Base-by-base conservation (phyloP, 1,140 invertebrate species). In the Pseudoatta argentina region DNA sequence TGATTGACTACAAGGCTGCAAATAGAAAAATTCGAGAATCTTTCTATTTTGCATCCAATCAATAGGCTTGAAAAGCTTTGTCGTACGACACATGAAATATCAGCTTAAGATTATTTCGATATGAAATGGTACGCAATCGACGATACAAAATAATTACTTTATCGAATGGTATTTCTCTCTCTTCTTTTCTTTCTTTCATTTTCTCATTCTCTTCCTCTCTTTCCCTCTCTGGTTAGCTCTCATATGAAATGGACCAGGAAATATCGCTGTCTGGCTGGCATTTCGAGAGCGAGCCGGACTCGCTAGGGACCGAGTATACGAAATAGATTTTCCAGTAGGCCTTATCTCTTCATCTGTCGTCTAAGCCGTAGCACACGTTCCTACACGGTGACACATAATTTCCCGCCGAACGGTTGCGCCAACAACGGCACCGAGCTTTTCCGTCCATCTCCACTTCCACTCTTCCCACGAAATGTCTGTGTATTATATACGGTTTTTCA, bases 301-400 rank as follows among this genome's bases (percentile, higher is more conserved):
- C 82, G 55, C 63, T 21, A 48, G 72, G 72, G 63, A 67, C 82
- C 61, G 73, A 69, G 82, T 48, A 69, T 64, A 87, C 72, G 87
- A 85, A 53, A 77, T 88, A 78, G 82, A 61, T 53, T 86, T 78
- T 63, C 76, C 69, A 72, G 53, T 61, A 79, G 83, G 66, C 76
- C 53, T 86, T 81, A 76, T 90, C 89, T 87, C 73, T 85, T 85
- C 85, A 89, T 90, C 79, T 71, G 55, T 69, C 79, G 85, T 85
- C 79, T 85, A 78, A 85, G 87, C 86, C 69, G 48, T n/a, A 51
- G 64, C 67, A 55, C 67, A 55, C 85, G 87, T 90, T 90, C 87
- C 89, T 89, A 59, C 63, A 79, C 81, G 69, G 79, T 90, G 87
- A 89, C 87, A 87, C 78, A 88, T 76, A 89, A 89, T 89, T 89